These are phyloP conservation scores for Drosophila fungiperda DNA, from an alignment of 2,888 invertebrate species.

Conservation along the genomic window DNA sequence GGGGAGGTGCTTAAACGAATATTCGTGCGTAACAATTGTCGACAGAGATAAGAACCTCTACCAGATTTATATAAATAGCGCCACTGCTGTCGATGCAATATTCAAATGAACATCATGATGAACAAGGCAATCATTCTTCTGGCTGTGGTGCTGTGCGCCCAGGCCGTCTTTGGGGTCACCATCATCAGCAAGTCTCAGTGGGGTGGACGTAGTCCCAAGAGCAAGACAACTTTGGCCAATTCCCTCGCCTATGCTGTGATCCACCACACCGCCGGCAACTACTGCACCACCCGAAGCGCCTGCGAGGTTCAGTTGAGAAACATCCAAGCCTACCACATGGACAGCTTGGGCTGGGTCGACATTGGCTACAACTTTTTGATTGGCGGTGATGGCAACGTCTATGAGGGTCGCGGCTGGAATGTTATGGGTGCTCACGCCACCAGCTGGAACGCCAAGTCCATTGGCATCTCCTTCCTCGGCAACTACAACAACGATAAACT, in stretches of 20 bases:
- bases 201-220: slow-evolving; percentile 76
- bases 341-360: slow-evolving; percentile 78
- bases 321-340: slow-evolving; percentile 82
- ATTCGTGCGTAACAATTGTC: slow-evolving; percentile 22
- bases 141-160: slow-evolving; percentile 63
- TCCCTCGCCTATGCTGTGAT: slow-evolving; percentile 73
- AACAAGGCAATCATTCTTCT: slow-evolving; percentile 65
- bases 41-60: slow-evolving; percentile 49
- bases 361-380: slow-evolving; percentile 83
- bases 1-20: not conserved
- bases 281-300: slow-evolving; percentile 66
- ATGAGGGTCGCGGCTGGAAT: slow-evolving; percentile 82
- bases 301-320: slow-evolving; percentile 76
- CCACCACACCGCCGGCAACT: slow-evolving; percentile 80
- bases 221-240: slow-evolving; percentile 59
- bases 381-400: slow-evolving; percentile 82
- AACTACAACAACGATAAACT: slow-evolving; percentile 73
- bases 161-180: slow-evolving; percentile 66
- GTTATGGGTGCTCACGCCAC: slow-evolving; percentile 80
- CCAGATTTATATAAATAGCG: slow-evolving; percentile 50
- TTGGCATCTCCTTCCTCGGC: slow-evolving; percentile 83
- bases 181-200: slow-evolving; percentile 76
- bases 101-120: slow-evolving; percentile 58
- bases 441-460: slow-evolving; percentile 79
- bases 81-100: slow-evolving; percentile 14